Evolutionary conservation across 30 jellyfish, hydroid and myxozoan genomes (phyloP).

Genomic region (Aurelia sp.): DNA sequence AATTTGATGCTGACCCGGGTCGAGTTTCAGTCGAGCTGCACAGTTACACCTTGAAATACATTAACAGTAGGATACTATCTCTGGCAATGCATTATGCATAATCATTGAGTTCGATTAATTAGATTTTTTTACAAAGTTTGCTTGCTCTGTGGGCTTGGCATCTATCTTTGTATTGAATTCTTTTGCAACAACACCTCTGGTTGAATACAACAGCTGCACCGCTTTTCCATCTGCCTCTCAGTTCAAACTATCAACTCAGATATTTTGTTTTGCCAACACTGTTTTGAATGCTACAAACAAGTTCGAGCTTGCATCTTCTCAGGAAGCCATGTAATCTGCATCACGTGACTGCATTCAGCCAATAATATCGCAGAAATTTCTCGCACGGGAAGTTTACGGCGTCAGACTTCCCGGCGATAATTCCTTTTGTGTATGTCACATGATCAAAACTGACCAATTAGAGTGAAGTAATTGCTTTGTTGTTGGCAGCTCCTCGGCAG

Average conservation of each 20-base stretch:
- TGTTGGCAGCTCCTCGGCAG: constrained; percentile 49
- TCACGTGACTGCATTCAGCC: constrained; percentile 16
- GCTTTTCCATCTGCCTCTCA: constrained; percentile 40
- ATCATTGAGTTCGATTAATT: too few species aligned
- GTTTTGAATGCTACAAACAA: constrained; percentile 59
- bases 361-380: background rate
- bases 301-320: constrained; percentile 30
- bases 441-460: background rate
- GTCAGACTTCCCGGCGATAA: background rate
- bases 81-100: too few species aligned
- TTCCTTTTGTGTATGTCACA: constrained; percentile 2
- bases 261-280: constrained; percentile 16
- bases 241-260: constrained; percentile 14
- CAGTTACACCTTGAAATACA: too few species aligned
- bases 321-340: background rate
- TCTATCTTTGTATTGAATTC: background rate
- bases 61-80: too few species aligned
- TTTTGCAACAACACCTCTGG: background rate
- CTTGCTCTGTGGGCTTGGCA: too few species aligned
- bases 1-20: too few species aligned
- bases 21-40: too few species aligned
- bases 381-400: background rate
- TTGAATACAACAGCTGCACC: constrained; percentile 58
- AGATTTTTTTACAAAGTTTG: too few species aligned
- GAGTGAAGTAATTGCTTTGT: background rate